A percentile compares a stretch with the other conserved stretches of the same genome.
Conservation (phyloP, 2,797 vertebrate species). For the Antrozous pallidus region DNA sequence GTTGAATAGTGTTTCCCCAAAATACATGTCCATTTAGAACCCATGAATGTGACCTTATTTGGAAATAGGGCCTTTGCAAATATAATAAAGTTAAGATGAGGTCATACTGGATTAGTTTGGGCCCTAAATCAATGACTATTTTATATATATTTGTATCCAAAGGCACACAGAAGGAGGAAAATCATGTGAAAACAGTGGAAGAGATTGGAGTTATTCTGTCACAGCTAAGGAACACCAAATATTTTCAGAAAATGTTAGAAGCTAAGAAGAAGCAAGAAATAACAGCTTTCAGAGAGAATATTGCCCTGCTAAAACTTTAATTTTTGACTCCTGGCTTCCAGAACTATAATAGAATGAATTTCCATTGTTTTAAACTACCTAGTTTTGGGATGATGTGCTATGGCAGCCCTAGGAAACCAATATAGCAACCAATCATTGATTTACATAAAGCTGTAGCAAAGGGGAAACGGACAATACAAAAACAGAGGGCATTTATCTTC, state of each 20-base stretch:
- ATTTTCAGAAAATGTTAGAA: not conserved
- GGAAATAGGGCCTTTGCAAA: not conserved
- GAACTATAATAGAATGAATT: not conserved
- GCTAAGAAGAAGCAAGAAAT: not conserved
- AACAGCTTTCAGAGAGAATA: not conserved
- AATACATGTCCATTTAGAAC: not conserved
- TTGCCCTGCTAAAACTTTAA: not conserved
- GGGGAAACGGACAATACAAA: not conserved
- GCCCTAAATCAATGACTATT: not conserved
- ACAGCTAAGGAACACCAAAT: not conserved
- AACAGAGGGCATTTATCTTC: not conserved
- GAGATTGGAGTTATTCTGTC: not conserved
- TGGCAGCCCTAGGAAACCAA: not conserved
- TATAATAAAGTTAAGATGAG: slow-evolving; percentile 31
- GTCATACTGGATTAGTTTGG: not conserved
- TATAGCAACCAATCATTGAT: not conserved
- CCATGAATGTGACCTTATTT: not conserved
- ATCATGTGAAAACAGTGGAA: not conserved
- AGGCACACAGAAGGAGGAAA: not conserved
- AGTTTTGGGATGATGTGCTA: not conserved
- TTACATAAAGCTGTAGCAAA: not conserved
- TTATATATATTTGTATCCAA: not conserved
- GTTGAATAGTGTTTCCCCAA: not conserved
- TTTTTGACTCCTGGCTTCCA: not conserved
- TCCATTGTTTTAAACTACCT: not conserved